phyloP scores from a whole-genome alignment of 2,888 invertebrate species.

The Mythimna albipuncta region DNA sequence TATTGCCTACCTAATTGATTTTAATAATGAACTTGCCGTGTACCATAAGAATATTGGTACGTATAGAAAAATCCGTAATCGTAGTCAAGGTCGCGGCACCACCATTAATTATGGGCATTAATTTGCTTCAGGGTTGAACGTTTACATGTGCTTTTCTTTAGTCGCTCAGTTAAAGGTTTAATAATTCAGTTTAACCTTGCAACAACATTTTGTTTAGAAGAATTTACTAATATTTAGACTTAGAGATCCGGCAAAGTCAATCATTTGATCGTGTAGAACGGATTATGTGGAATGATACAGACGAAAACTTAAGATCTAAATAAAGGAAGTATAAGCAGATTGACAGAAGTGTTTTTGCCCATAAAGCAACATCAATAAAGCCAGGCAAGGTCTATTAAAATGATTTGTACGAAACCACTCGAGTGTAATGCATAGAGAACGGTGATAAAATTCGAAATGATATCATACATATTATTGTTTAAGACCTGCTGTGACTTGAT shows the following conservation, averaged over 20 bases:
- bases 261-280: slow-evolving; percentile 28
- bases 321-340: not conserved
- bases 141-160: slow-evolving; percentile 42
- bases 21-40: slow-evolving; percentile 51
- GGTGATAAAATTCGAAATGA: slow-evolving; percentile 48
- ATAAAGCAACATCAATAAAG: slow-evolving; percentile 28
- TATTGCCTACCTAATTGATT: slow-evolving; percentile 56
- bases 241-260: slow-evolving; percentile 43
- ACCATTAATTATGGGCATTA: slow-evolving; percentile 58
- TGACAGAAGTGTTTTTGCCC: slow-evolving; percentile 13
- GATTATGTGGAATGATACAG: slow-evolving; percentile 13
- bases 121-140: slow-evolving; percentile 50
- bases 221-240: slow-evolving; percentile 54
- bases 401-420: slow-evolving; percentile 26
- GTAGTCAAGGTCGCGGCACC: slow-evolving; percentile 49
- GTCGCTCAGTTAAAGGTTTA: slow-evolving; percentile 39
- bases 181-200: slow-evolving; percentile 56
- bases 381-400: slow-evolving; percentile 27
- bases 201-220: slow-evolving; percentile 46
- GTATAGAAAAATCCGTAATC: slow-evolving; percentile 51
- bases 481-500: slow-evolving; percentile 38
- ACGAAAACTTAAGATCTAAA: slow-evolving; percentile 14
- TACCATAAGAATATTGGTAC: slow-evolving; percentile 61
- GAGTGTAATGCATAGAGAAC: slow-evolving; percentile 27
- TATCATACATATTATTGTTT: slow-evolving; percentile 51